Evolutionary conservation across 2,797 vertebrate species (phyloP), one percentile per base, ranked within the genome.

Genomic region (Sus cebifrons): DNA sequence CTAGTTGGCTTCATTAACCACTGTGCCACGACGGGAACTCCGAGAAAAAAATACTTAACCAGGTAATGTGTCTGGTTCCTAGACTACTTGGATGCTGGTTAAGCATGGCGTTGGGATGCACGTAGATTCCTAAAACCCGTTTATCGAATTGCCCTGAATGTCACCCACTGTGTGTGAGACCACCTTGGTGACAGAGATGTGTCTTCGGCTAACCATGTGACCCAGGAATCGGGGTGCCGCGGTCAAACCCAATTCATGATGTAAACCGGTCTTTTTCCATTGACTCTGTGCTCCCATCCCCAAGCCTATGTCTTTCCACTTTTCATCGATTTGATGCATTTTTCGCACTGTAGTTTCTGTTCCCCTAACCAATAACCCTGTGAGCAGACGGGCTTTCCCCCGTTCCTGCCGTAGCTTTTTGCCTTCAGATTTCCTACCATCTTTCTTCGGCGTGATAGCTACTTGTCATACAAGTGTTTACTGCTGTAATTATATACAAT

Each of bases 41-140:
- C 36, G 36, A 36, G 25, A 29, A 56, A 58, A 58, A 36, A 62
- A 14, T 6, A n/a, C 8, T 77, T 86, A 17, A 12, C 27, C 17
- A 62, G 25, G 27, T 10, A 71, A 36, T 27, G 3, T 23, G 29
- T 65, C 12, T 56, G 21, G 27, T n/a, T 71, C 27, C 36, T 64
- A 70, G 27, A 78, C 81, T 62, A 54, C 15, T 78, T 65, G 71
- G 65, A 82, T 2, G 7, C 27, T 25, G 2, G 10, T 18, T 40
- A 6, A 58, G 6, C 13, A n/a, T 0, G 1, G 32, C 1, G 52
- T 7, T 5, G 2, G 1, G 75, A 23, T 6, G 8, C 23, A 18
- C 0, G 1, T 2, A 44, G 18, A 6, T 67, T 27, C 70, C 15
- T 8, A 13, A 36, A 52, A 29, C 5, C 17, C 25, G 11, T 7